Percentiles rank a stretch among this genome's conserved stretches.
phyloP scores from a whole-genome alignment of 2,113 vertebrate genomes.

The Casuarius casuarius region DNA sequence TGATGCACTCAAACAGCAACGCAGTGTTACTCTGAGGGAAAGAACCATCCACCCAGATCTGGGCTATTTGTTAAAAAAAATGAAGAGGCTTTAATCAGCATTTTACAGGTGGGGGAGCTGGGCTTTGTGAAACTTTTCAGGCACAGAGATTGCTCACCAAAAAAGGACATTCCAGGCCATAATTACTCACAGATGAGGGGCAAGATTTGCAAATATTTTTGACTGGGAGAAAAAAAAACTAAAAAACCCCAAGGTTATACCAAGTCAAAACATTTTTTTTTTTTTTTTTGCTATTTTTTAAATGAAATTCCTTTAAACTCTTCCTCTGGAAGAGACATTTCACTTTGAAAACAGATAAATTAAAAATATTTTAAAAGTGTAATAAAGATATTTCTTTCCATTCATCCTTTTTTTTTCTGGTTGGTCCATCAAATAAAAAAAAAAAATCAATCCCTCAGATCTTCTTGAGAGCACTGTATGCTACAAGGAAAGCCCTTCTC shows the following conservation, averaged over 20 bases:
- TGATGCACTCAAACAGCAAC: background rate
- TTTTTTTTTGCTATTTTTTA: background rate
- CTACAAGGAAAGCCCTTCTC: background rate
- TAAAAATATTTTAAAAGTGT: background rate
- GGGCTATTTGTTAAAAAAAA: background rate
- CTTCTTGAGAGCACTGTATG: background rate
- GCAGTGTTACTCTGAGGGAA: background rate
- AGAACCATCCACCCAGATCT: background rate
- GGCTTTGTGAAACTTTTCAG: background rate
- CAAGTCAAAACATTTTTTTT: background rate
- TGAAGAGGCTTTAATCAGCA: background rate
- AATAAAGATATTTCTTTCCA: background rate
- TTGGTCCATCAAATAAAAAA: background rate
- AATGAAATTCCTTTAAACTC: background rate
- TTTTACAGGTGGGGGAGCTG: background rate
- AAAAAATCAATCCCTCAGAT: background rate
- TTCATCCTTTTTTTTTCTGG: background rate
- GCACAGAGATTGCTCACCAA: background rate
- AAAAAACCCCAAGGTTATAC: background rate
- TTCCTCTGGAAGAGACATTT: background rate
- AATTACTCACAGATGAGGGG: constrained; percentile 14
- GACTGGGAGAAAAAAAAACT: background rate
- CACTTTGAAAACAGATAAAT: background rate
- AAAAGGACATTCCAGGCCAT: background rate
- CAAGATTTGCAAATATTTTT: background rate